A percentile compares a stretch with the other conserved stretches of the same genome.
Evolutionary conservation across 2,113 vertebrate genomes (phyloP).

Genomic region (Sarotherodon lohbergeri): DNA sequence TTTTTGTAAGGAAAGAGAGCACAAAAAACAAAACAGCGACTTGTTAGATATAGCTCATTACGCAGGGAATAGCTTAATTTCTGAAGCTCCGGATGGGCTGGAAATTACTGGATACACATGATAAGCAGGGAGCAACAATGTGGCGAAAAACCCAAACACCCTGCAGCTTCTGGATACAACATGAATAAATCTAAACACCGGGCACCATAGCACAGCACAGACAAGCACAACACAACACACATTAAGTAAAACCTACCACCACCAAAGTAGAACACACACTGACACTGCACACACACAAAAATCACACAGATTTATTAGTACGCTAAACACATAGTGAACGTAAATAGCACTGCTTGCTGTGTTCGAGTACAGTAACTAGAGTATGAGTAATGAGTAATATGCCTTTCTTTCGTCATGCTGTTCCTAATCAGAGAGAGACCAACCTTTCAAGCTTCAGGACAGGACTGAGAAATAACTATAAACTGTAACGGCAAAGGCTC

Average conservation of each 20-base stretch:
- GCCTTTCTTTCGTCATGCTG: neutral
- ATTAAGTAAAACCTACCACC: conserved; percentile 1
- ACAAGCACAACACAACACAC: neutral
- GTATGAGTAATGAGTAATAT: neutral
- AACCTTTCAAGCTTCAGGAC: neutral
- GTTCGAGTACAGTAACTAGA: neutral
- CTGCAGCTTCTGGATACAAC: conserved; percentile 6
- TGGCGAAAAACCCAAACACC: neutral
- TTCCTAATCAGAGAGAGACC: neutral
- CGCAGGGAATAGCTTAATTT: conserved; percentile 31
- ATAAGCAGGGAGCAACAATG: neutral
- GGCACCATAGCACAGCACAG: neutral
- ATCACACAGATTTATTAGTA: conserved; percentile 34
- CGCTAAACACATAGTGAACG: neutral
- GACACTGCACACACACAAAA: conserved; percentile 5
- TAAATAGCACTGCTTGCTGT: neutral
- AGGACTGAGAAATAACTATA: neutral
- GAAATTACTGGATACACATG: neutral
- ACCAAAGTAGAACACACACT: neutral
- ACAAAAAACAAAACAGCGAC: conserved; percentile 31
- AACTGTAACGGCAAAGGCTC: neutral
- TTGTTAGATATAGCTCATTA: conserved; percentile 54
- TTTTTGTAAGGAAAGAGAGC: conserved; percentile 43
- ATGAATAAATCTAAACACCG: neutral
- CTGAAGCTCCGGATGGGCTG: conserved; percentile 15